A percentile compares a stretch with the other conserved stretches of the same genome.
Conservation (phyloP, 1,140 invertebrate genomes). For the Aphidius gifuensis region DNA sequence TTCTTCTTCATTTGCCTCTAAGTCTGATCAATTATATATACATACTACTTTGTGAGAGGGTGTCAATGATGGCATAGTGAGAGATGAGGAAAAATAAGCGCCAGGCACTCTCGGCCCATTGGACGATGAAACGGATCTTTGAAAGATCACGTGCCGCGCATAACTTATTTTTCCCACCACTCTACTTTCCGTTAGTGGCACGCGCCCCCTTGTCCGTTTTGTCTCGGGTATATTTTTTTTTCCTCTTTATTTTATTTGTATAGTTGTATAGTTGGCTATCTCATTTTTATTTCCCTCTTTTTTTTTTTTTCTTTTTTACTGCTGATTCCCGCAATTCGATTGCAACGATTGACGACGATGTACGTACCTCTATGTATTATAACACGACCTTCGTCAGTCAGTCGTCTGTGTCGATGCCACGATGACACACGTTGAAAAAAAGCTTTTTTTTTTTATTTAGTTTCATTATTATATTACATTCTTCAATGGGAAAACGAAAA, state of each 20-base stretch:
- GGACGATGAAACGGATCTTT: constrained; percentile 34
- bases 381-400: constrained; percentile 18
- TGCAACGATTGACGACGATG: neutral
- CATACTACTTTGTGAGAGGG: no score
- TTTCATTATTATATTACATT: no score
- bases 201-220: constrained; percentile 24
- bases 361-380: no score
- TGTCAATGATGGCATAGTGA: neutral
- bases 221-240: neutral
- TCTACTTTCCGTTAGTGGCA: constrained; percentile 19
- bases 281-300: constrained; percentile 6
- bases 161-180: constrained; percentile 41
- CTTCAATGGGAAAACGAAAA: no score
- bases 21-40: no score
- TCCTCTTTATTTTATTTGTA: constrained; percentile 15
- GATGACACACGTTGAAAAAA: constrained; percentile 14
- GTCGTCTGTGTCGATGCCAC: constrained; percentile 19
- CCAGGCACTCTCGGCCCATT: constrained; percentile 29
- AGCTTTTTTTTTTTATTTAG: no score
- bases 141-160: constrained; percentile 50
- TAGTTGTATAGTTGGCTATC: neutral
- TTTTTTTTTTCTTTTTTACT: neutral
- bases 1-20: no score
- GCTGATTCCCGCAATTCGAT: neutral
- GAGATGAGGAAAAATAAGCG: constrained; percentile 10